Evolutionary conservation across 2,888 invertebrate species (phyloP), one percentile per base, ranked within the genome.

Genomic region (Amblyjoppa fuscipennis): DNA sequence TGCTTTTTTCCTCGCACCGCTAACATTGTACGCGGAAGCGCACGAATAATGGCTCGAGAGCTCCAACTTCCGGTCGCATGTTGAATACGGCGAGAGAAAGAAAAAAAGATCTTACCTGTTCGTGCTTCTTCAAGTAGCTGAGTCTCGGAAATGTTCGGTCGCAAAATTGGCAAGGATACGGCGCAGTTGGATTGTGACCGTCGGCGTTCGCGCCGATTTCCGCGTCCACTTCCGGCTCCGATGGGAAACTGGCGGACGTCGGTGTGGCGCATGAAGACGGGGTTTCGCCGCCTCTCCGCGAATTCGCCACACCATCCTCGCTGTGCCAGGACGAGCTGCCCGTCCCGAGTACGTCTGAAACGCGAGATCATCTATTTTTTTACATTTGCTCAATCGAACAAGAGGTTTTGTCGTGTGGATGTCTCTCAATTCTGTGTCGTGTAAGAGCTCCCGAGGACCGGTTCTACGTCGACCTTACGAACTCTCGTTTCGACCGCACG

Each of bases 81-180:
- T 56, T 59, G 34, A 61, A 31, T 28, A 51, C 31, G 53, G 25
- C 45, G 69, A 61, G 61, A 45, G 20, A 45, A 31, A 73, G 2
- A 69, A n/a, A 0, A 53, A 49, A 56, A 41, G 2, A 51, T 16
- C 41, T 84, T 94, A 98, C 98, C 97, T 98, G 98, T 95, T 98
- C 98, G 95, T 98, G 98, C 95, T 98, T 97, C 95, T 98, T 98
- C 90, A 98, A 96, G 94, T 97, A 97, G 88, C 97, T 97, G 89
- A 97, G 96, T 90, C 98, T 96, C 25, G 98, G 97, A 95, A 98
- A 98, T 89, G 98, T 97, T 94, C 98, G 97, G 93, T 98, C 97
- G 95, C 98, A 98, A 95, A 97, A 98, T 94, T 97, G 97, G 95
- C 98, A 98, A 93, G 97, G 97, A 95, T 98, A 98, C 86, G 98